A percentile compares a stretch with the other conserved stretches of the same genome.
These are phyloP conservation scores for Kuschelorhynchus macadamiae DNA, from an alignment of 2,888 invertebrate genomes.

Conservation along the genomic window DNA sequence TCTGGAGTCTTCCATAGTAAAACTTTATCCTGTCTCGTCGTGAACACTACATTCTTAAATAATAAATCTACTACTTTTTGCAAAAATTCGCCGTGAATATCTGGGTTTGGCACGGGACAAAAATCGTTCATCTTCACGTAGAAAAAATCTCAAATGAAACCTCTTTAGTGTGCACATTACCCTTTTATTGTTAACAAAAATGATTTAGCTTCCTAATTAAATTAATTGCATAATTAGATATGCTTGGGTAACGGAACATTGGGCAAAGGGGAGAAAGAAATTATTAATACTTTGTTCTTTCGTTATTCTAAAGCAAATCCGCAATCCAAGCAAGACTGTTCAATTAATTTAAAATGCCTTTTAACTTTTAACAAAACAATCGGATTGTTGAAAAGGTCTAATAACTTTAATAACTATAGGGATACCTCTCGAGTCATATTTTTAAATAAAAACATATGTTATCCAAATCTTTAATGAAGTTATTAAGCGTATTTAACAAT, in stretches of 20 bases:
- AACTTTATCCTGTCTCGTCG: conserved; percentile 68
- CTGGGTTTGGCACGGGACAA: conserved; percentile 63
- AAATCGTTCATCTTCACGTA: conserved; percentile 59
- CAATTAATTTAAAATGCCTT: conserved; percentile 16
- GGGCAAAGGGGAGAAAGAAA: conserved; percentile 42
- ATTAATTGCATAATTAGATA: conserved; percentile 43
- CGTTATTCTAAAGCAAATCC: conserved; percentile 25
- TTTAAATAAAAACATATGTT: too few species aligned
- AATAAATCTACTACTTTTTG: conserved; percentile 63
- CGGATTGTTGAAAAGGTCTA: conserved; percentile 13
- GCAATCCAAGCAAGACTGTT: conserved; percentile 25
- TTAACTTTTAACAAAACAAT: conserved; percentile 26
- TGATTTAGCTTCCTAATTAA: conserved; percentile 45
- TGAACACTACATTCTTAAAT: conserved; percentile 68
- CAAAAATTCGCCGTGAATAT: conserved; percentile 67
- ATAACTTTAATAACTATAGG: conserved; percentile 4
- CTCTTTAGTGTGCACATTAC: conserved; percentile 6
- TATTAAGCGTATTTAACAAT: too few species aligned
- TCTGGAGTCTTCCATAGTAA: conserved; percentile 71
- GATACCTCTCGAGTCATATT: too few species aligned
- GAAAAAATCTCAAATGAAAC: conserved; percentile 9
- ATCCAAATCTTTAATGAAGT: too few species aligned
- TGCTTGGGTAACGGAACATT: conserved; percentile 37
- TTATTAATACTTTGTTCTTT: conserved; percentile 30
- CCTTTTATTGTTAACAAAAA: conserved; percentile 34